A percentile compares a stretch with the other conserved stretches of the same genome.
These are phyloP conservation scores for Haliclona indistincta DNA, from an alignment of 37 sponge, comb jelly and placozoan species.

Conservation along the genomic window DNA sequence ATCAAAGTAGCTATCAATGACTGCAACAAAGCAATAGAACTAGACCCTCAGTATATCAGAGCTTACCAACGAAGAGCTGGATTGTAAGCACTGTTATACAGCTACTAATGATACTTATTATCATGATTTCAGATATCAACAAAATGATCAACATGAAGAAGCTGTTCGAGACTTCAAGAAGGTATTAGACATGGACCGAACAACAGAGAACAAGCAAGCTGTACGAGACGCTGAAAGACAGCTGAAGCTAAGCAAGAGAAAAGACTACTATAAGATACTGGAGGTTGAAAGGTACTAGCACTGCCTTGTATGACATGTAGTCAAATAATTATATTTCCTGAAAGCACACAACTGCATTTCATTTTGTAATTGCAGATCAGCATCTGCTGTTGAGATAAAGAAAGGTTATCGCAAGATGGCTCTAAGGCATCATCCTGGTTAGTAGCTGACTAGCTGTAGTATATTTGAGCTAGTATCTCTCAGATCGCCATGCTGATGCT, in stretches of 20 bases:
- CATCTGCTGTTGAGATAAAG: slow-evolving; percentile 93
- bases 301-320: too few species aligned
- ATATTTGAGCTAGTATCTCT: neutral
- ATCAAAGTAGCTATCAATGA: slow-evolving; percentile 71
- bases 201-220: slow-evolving; percentile 53
- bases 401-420: slow-evolving; percentile 89
- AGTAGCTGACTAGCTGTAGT: neutral
- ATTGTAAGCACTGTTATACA: slow-evolving; percentile 42
- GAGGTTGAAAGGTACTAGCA: slow-evolving; percentile 51
- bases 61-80: slow-evolving; percentile 91
- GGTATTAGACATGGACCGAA: slow-evolving; percentile 68
- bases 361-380: too few species aligned
- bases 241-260: slow-evolving; percentile 90
- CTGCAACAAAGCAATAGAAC: slow-evolving; percentile 82
- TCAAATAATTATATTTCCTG: too few species aligned
- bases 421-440: slow-evolving; percentile 90
- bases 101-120: neutral
- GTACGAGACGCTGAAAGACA: slow-evolving; percentile 72
- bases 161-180: slow-evolving; percentile 94
- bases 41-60: slow-evolving; percentile 81
- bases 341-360: too few species aligned
- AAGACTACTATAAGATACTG: slow-evolving; percentile 98
- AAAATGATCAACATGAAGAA: slow-evolving; percentile 85
- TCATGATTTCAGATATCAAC: slow-evolving; percentile 77
- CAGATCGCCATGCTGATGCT: slow-evolving; percentile 76